Evolutionary conservation across 2,888 invertebrate genomes (phyloP).

Genomic region (Cinara cedri): DNA sequence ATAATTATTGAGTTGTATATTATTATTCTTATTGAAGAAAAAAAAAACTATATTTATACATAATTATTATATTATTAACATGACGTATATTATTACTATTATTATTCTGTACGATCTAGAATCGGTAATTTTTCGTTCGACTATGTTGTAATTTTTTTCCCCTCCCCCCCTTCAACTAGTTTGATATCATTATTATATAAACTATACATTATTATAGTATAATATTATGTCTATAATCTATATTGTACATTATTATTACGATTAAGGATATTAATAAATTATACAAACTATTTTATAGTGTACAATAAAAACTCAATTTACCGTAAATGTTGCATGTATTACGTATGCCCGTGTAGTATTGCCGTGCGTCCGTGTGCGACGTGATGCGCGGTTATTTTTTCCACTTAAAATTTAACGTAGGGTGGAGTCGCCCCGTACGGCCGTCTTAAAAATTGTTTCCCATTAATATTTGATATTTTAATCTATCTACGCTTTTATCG

Average conservation of each 20-base stretch:
- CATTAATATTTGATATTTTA: too few relatives aligned
- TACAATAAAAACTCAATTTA: slow-evolving; percentile 17
- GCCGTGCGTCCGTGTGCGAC: too few relatives aligned
- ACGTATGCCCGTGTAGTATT: too few relatives aligned
- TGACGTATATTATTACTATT: slow-evolving; percentile 6
- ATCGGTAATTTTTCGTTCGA: slow-evolving; percentile 20
- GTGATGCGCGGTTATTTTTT: too few relatives aligned
- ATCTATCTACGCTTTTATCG: too few relatives aligned
- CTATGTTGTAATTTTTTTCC: slow-evolving; percentile 21
- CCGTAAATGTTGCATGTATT: not conserved
- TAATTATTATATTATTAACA: slow-evolving; percentile 15
- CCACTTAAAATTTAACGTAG: too few relatives aligned
- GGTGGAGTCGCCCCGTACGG: too few relatives aligned
- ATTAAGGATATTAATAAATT: slow-evolving; percentile 37
- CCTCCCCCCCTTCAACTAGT: slow-evolving; percentile 22
- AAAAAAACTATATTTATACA: not conserved
- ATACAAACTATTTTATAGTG: slow-evolving; percentile 26
- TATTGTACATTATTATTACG: slow-evolving; percentile 44
- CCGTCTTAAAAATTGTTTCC: too few relatives aligned
- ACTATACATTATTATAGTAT: slow-evolving; percentile 36
- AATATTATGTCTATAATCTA: slow-evolving; percentile 26
- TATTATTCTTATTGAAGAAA: slow-evolving; percentile 6
- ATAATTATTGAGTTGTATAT: slow-evolving; percentile 37
- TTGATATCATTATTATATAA: slow-evolving; percentile 23
- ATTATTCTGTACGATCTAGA: slow-evolving; percentile 23